Conservation (phyloP, 1,140 invertebrate genomes). For the Lamellibrachia luymesi region DNA sequence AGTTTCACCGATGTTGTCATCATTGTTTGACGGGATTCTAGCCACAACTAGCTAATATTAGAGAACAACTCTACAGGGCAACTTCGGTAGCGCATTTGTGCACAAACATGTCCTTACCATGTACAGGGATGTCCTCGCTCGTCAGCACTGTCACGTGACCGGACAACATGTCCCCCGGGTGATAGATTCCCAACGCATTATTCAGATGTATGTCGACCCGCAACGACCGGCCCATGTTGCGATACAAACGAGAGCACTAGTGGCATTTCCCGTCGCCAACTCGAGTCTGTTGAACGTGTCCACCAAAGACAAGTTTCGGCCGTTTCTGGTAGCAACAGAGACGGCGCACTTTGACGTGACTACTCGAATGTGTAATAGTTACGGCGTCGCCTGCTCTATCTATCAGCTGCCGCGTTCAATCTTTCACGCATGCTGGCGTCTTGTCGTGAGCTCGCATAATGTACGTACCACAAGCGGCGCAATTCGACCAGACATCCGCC, state of each 20-base stretch:
- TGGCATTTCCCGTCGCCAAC: not conserved
- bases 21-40: not conserved
- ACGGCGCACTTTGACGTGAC: not conserved
- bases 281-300: not conserved
- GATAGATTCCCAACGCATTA: constrained; percentile 88
- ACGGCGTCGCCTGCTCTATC: not conserved
- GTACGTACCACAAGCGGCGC: not conserved
- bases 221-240: not conserved
- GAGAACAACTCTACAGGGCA: too few species aligned
- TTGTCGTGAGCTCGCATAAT: not conserved
- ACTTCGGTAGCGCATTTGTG: not conserved
- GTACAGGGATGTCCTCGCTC: constrained; percentile 86
- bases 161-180: constrained; percentile 84
- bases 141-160: constrained; percentile 87
- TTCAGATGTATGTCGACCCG: constrained; percentile 75
- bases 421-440: not conserved
- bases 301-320: not conserved
- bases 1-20: not conserved
- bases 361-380: not conserved
- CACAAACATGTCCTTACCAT: constrained; percentile 64
- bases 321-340: not conserved
- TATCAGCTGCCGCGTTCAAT: not conserved
- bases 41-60: not conserved
- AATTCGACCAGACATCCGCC: not conserved
- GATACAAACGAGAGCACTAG: not conserved